Evolutionary conservation across 2,113 vertebrate genomes (phyloP), one percentile per base, ranked within the genome.

Genomic region (Cardinalis cardinalis): DNA sequence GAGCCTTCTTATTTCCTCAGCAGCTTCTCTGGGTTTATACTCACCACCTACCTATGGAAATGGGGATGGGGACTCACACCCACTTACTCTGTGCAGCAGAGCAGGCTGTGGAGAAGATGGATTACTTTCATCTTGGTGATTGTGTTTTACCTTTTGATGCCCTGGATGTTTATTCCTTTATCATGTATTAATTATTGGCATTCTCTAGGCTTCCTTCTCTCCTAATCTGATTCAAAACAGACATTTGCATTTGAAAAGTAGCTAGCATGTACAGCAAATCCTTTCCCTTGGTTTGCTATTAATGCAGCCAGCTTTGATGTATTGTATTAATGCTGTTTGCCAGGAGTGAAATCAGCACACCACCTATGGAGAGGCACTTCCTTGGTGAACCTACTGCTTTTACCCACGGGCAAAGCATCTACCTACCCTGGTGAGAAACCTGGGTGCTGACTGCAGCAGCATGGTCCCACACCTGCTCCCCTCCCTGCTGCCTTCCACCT

Each of bases 141-240:
- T 85, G 55, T 2, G 0, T 72, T 88, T 90, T 93, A 92, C 70
- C 77, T 94, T 87, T 73, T 90, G 43, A 93, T 94, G 74, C 63
- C 63, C 87, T 89, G 61, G 70, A 78, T 92, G 78, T 87, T 95
- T 94, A 83, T 76, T 87, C 43, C 71, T 90, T 94, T 94, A 84
- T 92, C 77, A 7, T 43, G 31, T 93, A 95, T 94, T 95, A 94
- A 93, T 87, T 95, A 93, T 73, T 89, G 77, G 77, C 91, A 89
- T 92, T 93, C 87, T 90, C 78, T 68, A 70, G 75, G 75, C 84
- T 92, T 95, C 87, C 74, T 93, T 94, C 92, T 90, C 36, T 87
- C 87, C 92, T 95, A 95, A 95, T 96, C 92, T 95, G 93, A 95
- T 96, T 95, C 90, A 82, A 94, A 93, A 73, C 64, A 93, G 84